phyloP scores from a whole-genome alignment of 2,797 vertebrate genomes.

The Eleutherodactylus coqui region DNA sequence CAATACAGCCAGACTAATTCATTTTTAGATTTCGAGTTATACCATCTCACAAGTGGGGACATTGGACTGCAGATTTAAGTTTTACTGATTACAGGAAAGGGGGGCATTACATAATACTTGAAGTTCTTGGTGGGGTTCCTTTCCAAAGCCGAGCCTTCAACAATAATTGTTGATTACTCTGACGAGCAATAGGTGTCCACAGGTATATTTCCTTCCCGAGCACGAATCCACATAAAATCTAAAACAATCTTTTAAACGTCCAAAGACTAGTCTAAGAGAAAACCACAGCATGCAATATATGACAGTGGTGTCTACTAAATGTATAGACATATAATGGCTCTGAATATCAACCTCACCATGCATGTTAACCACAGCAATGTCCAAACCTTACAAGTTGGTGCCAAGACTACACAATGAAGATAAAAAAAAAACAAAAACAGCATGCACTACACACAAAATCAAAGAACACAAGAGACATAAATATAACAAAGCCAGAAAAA shows the following conservation, averaged over 20 bases:
- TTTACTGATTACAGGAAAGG: neutral
- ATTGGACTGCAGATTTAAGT: neutral
- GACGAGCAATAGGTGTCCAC: neutral
- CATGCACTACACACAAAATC: constrained; percentile 56
- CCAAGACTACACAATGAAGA: constrained; percentile 5
- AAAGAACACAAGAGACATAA: constrained; percentile 18
- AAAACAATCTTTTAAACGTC: neutral
- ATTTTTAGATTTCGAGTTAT: neutral
- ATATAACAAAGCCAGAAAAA: constrained; percentile 78
- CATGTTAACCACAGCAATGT: constrained; percentile 50
- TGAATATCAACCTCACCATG: constrained; percentile 37
- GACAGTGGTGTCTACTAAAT: constrained; percentile 23
- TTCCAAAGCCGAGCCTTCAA: neutral
- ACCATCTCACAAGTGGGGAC: neutral
- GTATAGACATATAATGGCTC: constrained; percentile 27
- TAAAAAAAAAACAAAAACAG: neutral
- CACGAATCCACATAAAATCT: neutral
- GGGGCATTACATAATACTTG: neutral
- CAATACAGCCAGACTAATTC: neutral
- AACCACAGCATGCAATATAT: constrained; percentile 52
- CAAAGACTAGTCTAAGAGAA: neutral
- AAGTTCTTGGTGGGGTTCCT: neutral
- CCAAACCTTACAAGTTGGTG: constrained; percentile 21
- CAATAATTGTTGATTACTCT: neutral
- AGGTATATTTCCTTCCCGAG: neutral